These are phyloP conservation scores for Cryptus viduatorius DNA, from an alignment of 2,888 invertebrate species.

Conservation along the genomic window DNA sequence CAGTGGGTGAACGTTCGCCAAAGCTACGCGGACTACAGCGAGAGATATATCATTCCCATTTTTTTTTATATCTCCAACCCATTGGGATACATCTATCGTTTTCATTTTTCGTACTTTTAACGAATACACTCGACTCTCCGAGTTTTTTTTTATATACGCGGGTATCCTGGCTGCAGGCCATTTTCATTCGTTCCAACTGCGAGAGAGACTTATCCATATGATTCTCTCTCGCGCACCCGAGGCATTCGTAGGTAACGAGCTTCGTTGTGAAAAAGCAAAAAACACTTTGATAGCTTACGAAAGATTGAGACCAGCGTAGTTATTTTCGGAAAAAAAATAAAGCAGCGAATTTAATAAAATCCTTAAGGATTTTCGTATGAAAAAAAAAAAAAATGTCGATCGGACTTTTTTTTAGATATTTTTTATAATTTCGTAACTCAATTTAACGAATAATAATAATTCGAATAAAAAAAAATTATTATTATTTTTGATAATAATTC, in stretches of 20 bases:
- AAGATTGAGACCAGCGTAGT: background rate
- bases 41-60: slow-evolving; percentile 26
- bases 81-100: slow-evolving; percentile 62
- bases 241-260: slow-evolving; percentile 16
- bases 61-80: slow-evolving; percentile 12
- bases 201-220: slow-evolving; percentile 14
- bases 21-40: slow-evolving; percentile 4
- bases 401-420: background rate
- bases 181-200: slow-evolving; percentile 24
- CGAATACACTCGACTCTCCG: slow-evolving; percentile 57
- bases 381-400: background rate
- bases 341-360: background rate
- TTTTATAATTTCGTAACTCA: too few species aligned
- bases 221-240: slow-evolving; percentile 12
- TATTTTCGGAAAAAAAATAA: background rate
- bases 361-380: background rate
- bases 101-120: slow-evolving; percentile 69
- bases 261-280: slow-evolving; percentile 30
- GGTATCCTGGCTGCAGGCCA: slow-evolving; percentile 19
- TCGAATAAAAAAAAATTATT: too few species aligned
- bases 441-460: too few species aligned
- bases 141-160: slow-evolving; percentile 31
- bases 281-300: slow-evolving; percentile 32
- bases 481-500: slow-evolving; percentile 10
- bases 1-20: background rate